Base-by-base conservation (phyloP, 2,888 invertebrate species). In the Aphelenchoides bicaudatus region DNA sequence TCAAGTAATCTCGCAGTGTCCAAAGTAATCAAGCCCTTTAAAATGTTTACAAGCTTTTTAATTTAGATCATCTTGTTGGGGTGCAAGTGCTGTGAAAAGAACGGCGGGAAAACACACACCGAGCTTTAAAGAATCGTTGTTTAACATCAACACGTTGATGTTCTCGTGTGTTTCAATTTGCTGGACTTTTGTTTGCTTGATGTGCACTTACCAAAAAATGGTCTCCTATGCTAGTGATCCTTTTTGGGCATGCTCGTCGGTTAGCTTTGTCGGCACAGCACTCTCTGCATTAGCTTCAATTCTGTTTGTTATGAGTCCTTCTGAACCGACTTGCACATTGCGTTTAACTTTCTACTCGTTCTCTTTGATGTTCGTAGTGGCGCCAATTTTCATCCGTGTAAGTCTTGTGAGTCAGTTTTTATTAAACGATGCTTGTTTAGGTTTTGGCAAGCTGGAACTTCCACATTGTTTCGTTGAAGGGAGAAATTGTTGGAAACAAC, bases 181-280 rank as follows among this genome's bases (percentile, higher is more conserved):
- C 13, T 58, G 67, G 21, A 64, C 66, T 37, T 58, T 62, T 37
- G 30, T 69, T 23, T 71, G 68, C 43, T 59, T 70, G 25, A 62
- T 72, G 67, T 71, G 72, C 43, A 72, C 72, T 59, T 74, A 74
- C 47, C 65, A 72, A 39, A 65, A 70, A 51, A 62, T 73, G 29
- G 65, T 74, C 4, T 59, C 63, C 5, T 48, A 61, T 1, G 38
- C 46, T 6, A 57, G 58, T 43, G 68, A 72, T 47, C 57, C 61
- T 21, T 74, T 70, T 52, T 60, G 70, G 13, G 59, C 63, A n/a
- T 68, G 69, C 39, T 68, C 70, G 1, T 67, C 66, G 21, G 28
- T 70, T 38, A 61, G 65, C 19, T 65, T 73, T 16, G 58, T 64
- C 2, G 72, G 71, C 56, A 51, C 72, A 10, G 63, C 71, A 1